A percentile compares a stretch with the other conserved stretches of the same genome.
Conservation (phyloP, 2,113 vertebrate genomes). For the Sebastes schlegelii region DNA sequence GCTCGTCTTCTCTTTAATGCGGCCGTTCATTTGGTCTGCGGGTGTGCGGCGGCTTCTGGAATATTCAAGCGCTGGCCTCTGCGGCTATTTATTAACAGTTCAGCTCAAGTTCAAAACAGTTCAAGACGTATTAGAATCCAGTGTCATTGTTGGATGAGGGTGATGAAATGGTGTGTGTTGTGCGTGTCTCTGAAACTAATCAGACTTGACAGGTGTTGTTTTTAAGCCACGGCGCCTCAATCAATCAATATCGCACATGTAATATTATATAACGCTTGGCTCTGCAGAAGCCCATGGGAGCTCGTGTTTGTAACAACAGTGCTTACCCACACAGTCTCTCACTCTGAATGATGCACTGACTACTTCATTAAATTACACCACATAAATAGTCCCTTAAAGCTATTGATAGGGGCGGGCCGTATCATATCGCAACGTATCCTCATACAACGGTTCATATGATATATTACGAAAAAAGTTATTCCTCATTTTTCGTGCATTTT, state of each 20-base stretch:
- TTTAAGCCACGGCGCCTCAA: not conserved
- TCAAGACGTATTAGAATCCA: not conserved
- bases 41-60: not conserved
- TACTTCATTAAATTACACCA: not conserved
- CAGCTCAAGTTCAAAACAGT: conserved; percentile 5
- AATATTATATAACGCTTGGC: not conserved
- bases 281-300: not conserved
- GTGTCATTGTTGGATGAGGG: not conserved
- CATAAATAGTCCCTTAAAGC: not conserved
- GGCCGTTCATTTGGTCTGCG: conserved; percentile 1
- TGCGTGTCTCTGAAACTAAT: not conserved
- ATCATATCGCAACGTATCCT: not conserved
- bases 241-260: not conserved
- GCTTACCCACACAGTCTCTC: not conserved
- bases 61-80: not conserved
- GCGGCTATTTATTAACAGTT: not conserved
- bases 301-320: not conserved
- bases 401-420: not conserved
- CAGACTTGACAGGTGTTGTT: not conserved
- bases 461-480: no score
- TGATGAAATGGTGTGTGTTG: not conserved
- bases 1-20: conserved; percentile 26
- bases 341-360: not conserved
- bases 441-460: no score
- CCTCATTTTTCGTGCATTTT: no score